phyloP scores from a whole-genome alignment of 2,797 vertebrate genomes.

The Anas capensis region DNA sequence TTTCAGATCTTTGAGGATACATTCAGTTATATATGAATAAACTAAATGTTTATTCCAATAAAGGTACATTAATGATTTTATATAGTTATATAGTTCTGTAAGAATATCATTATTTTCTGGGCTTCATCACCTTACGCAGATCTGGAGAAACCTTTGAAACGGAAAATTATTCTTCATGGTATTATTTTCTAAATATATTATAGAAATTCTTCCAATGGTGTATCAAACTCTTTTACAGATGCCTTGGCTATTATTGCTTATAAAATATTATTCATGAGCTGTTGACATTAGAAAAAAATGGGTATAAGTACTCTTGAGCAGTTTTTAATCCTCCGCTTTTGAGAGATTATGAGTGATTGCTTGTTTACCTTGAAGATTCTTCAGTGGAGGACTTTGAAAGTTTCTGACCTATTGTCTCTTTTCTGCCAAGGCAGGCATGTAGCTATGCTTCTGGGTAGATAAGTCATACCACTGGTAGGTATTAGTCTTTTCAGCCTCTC shows the following conservation, averaged over 20 bases:
- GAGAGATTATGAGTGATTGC: background rate
- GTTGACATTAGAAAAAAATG: background rate
- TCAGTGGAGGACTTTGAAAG: background rate
- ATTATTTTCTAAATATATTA: background rate
- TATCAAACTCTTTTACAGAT: background rate
- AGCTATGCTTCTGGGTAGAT: background rate
- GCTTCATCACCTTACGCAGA: background rate
- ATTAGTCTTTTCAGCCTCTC: background rate
- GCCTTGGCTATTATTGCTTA: background rate
- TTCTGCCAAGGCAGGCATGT: background rate
- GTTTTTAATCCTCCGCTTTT: background rate
- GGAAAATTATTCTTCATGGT: background rate
- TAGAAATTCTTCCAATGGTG: background rate
- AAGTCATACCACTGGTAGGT: background rate
- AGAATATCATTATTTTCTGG: background rate
- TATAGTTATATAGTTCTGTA: background rate
- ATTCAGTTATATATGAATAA: background rate
- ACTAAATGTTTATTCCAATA: background rate
- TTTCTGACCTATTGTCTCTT: background rate
- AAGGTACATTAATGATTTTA: background rate
- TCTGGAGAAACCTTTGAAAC: background rate
- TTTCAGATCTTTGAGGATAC: background rate
- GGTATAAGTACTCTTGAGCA: background rate
- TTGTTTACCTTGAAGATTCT: slow-evolving; percentile 16
- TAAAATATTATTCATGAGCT: background rate